Percentiles rank a stretch among this genome's conserved stretches.
Conservation (phyloP, 1,140 invertebrate genomes). For the Mesaphorura yosii region DNA sequence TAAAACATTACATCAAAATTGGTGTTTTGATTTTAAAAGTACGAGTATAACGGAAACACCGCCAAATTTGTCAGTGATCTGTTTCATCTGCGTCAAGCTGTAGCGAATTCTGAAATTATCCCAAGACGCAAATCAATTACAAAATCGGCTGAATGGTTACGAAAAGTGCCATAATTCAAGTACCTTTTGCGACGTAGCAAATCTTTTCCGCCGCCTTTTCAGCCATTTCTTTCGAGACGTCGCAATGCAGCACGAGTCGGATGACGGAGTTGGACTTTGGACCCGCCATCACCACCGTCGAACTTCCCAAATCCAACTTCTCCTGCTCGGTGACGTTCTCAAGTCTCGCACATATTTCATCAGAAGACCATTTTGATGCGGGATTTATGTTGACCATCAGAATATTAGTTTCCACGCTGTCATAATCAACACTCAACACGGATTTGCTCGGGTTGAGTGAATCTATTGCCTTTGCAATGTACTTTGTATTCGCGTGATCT, state of each 20-base stretch:
- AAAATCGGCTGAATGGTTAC: too few relatives aligned
- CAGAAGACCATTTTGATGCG: slow-evolving; percentile 38
- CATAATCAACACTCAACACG: slow-evolving; percentile 51
- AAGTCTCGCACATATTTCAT: slow-evolving; percentile 48
- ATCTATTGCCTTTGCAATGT: slow-evolving; percentile 55
- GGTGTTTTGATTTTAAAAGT: too few relatives aligned
- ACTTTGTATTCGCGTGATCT: slow-evolving; percentile 60
- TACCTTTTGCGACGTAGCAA: slow-evolving; percentile 44
- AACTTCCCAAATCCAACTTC: slow-evolving; percentile 36
- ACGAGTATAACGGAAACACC: too few relatives aligned
- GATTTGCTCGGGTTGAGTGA: slow-evolving; percentile 35
- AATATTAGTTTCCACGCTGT: slow-evolving; percentile 63
- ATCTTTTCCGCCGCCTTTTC: slow-evolving; percentile 52
- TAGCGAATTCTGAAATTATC: too few relatives aligned
- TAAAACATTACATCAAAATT: too few relatives aligned
- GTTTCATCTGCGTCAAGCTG: too few relatives aligned
- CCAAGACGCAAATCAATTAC: too few relatives aligned
- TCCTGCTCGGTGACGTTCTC: slow-evolving; percentile 43
- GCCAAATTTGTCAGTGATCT: too few relatives aligned
- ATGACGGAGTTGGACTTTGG: slow-evolving; percentile 43
- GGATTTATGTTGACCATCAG: slow-evolving; percentile 51
- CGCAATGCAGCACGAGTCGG: slow-evolving; percentile 54
- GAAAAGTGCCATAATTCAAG: too few relatives aligned
- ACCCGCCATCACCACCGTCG: slow-evolving; percentile 45
- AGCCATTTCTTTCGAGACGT: slow-evolving; percentile 51